Percentiles rank a stretch among this genome's conserved stretches.
Evolutionary conservation across 2,888 invertebrate species (phyloP).

Genomic region (Scaptomyza parva): DNA sequence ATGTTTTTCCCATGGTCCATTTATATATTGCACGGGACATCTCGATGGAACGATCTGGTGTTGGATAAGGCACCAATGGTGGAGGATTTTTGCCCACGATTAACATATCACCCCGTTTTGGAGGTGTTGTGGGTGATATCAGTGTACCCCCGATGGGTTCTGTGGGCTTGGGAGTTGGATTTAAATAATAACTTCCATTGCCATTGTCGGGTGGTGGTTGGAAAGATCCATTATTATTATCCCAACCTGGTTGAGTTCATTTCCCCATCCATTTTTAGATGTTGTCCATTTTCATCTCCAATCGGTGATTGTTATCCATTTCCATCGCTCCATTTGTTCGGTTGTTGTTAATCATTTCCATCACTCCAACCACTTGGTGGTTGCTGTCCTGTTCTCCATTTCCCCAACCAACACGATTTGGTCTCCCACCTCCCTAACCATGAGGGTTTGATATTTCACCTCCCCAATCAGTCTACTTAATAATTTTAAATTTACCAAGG

Average conservation of each 20-base stretch:
- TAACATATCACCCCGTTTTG: constrained; percentile 22
- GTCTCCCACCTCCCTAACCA: too few species aligned
- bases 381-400: too few species aligned
- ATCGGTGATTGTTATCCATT: background rate
- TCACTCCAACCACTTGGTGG: too few species aligned
- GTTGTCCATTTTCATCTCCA: constrained; percentile 10
- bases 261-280: constrained; percentile 33
- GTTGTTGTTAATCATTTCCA: constrained; percentile 1
- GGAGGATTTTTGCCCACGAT: constrained; percentile 56
- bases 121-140: constrained; percentile 38
- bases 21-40: constrained; percentile 30
- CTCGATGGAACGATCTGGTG: constrained; percentile 24
- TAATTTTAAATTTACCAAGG: too few species aligned
- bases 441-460: too few species aligned
- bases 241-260: constrained; percentile 8
- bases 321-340: constrained; percentile 6
- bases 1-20: too few species aligned
- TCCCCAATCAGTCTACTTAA: too few species aligned
- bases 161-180: too few species aligned
- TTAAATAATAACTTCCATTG: constrained; percentile 4
- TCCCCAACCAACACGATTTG: too few species aligned
- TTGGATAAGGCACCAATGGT: constrained; percentile 38
- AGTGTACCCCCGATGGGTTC: constrained; percentile 30
- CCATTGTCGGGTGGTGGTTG: constrained; percentile 17
- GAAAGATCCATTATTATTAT: background rate